A percentile compares a stretch with the other conserved stretches of the same genome.
Evolutionary conservation across 1,140 invertebrate genomes (phyloP).

Genomic region (Drosophila persimilis): DNA sequence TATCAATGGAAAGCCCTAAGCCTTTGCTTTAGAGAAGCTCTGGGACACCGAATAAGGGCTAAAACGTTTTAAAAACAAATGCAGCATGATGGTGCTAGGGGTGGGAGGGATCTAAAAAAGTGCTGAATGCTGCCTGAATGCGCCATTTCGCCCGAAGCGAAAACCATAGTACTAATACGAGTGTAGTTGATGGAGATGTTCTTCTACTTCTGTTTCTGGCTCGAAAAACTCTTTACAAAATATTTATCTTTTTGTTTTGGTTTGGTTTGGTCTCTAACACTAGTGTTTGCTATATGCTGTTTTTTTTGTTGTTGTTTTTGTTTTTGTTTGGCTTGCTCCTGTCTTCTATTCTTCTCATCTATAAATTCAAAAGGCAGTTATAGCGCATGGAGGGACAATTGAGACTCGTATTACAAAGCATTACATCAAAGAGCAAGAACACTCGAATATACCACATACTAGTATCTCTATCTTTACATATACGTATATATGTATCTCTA

Average conservation of each 20-base stretch:
- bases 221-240: conserved; percentile 67
- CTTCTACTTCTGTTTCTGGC: conserved; percentile 12
- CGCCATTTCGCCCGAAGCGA: conserved; percentile 1
- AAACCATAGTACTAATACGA: conserved; percentile 28
- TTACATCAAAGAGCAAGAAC: conserved; percentile 39
- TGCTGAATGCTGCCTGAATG: no score
- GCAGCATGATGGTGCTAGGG: no score
- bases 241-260: conserved; percentile 35
- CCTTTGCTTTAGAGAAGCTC: no score
- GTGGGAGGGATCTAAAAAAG: no score
- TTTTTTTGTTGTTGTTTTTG: conserved; percentile 8
- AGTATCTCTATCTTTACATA: conserved; percentile 12
- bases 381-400: conserved; percentile 76
- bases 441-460: conserved; percentile 18
- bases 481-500: conserved; percentile 7
- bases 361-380: conserved; percentile 75
- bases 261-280: conserved; percentile 1
- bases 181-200: conserved; percentile 18
- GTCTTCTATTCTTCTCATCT: conserved; percentile 41
- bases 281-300: conserved; percentile 7
- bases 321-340: conserved; percentile 24
- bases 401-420: conserved; percentile 68
- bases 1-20: no score
- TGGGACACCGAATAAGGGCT: no score
- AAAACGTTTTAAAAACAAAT: no score